Evolutionary conservation across 1,140 invertebrate genomes (phyloP).

Genomic region (Drosophila lacteicornis): DNA sequence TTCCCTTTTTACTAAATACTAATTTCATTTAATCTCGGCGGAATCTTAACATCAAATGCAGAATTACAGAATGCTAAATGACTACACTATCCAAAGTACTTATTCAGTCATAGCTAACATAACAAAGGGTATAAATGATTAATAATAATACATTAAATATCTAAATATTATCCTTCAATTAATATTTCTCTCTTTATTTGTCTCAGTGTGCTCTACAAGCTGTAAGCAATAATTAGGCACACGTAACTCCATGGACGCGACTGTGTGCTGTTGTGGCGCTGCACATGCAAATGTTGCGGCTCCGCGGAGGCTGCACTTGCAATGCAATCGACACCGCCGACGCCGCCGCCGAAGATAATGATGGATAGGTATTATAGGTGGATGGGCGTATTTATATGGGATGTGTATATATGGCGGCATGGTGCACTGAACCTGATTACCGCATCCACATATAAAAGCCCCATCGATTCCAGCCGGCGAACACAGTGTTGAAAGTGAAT

Average conservation of each 20-base stretch:
- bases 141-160: no score
- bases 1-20: no score
- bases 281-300: conserved; percentile 69
- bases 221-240: conserved; percentile 74
- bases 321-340: conserved; percentile 63
- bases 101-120: no score
- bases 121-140: no score
- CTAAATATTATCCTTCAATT: background rate
- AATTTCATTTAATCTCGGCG: no score
- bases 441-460: conserved; percentile 60
- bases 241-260: conserved; percentile 55
- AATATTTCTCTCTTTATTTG: background rate
- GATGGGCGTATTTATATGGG: background rate
- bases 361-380: conserved; percentile 21
- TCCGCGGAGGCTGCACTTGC: conserved; percentile 53
- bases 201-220: conserved; percentile 43
- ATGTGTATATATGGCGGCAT: conserved; percentile 31
- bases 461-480: conserved; percentile 37
- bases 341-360: conserved; percentile 36
- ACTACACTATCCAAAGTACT: no score
- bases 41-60: no score
- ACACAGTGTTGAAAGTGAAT: conserved; percentile 59
- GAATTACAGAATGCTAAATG: no score
- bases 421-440: conserved; percentile 72
- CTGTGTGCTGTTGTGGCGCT: conserved; percentile 24